Evolutionary conservation across 2,113 vertebrate genomes (phyloP).

Genomic region (Turnix velox): DNA sequence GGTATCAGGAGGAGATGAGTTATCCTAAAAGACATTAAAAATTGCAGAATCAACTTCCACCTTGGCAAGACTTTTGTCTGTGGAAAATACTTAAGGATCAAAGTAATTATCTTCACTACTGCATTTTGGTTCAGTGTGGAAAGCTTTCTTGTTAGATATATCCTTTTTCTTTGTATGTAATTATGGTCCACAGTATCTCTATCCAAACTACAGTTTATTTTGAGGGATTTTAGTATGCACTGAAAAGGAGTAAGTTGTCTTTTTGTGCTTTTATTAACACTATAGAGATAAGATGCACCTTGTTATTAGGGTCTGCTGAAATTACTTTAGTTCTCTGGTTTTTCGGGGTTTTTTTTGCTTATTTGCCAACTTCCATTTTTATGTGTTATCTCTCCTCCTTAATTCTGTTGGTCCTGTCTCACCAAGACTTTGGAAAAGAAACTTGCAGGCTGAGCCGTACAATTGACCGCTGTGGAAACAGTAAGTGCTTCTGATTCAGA

Average conservation of each 20-base stretch:
- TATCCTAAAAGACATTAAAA: neutral
- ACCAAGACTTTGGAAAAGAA: neutral
- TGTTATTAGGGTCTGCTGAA: neutral
- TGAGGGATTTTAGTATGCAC: neutral
- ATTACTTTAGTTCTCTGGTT: neutral
- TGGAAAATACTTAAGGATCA: neutral
- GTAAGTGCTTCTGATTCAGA: neutral
- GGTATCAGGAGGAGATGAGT: neutral
- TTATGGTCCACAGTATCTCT: neutral
- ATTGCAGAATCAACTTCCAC: neutral
- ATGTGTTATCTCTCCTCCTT: neutral
- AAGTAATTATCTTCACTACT: neutral
- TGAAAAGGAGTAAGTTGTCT: neutral
- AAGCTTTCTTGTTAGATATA: neutral
- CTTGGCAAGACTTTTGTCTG: neutral
- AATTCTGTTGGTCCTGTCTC: neutral
- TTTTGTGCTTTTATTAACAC: neutral
- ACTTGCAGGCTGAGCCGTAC: neutral
- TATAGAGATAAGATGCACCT: neutral
- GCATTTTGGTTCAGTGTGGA: neutral
- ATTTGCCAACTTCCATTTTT: neutral
- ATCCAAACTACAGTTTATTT: neutral
- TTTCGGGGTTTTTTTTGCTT: neutral
- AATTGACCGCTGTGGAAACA: neutral
- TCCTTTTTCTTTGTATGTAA: neutral